Conservation (phyloP, 2,797 vertebrate genomes). For the Phrynocephalus guinanensis region DNA sequence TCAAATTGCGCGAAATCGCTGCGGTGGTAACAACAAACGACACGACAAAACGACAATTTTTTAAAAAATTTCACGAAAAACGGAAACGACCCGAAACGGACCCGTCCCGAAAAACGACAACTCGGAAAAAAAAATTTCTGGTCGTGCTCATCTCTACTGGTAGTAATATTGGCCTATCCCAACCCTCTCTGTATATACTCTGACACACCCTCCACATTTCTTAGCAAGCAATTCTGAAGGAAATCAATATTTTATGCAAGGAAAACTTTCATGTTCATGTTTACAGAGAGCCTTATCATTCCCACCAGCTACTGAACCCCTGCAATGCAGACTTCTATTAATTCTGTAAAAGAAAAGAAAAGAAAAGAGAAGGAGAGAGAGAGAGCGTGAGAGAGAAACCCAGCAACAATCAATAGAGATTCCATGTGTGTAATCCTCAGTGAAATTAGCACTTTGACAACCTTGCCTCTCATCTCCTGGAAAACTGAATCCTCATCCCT, state of each 20-base stretch:
- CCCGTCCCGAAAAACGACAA: no score
- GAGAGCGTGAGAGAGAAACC: slow-evolving; percentile 21
- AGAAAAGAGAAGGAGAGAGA: no score
- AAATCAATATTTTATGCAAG: slow-evolving; percentile 59
- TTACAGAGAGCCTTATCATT: slow-evolving; percentile 63
- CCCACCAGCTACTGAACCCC: slow-evolving; percentile 60
- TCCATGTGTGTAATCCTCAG: slow-evolving; percentile 57
- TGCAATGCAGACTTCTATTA: slow-evolving; percentile 67
- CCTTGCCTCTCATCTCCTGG: slow-evolving; percentile 58
- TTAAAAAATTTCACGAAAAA: no score
- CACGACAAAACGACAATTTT: no score
- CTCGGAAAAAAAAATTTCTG: no score
- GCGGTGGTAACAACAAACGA: no score
- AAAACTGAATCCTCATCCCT: slow-evolving; percentile 52
- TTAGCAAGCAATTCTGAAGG: slow-evolving; percentile 43
- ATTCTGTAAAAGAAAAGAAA: slow-evolving; percentile 57
- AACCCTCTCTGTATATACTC: neutral
- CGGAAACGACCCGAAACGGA: no score
- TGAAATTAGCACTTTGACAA: slow-evolving; percentile 66
- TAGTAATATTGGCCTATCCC: neutral
- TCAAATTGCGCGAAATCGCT: no score
- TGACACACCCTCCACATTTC: neutral
- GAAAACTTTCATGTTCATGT: slow-evolving; percentile 50
- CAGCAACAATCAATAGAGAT: slow-evolving; percentile 56
- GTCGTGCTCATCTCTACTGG: no score